Percentiles rank a stretch among this genome's conserved stretches.
Conservation (phyloP, 37 sponge, comb jelly and placozoan species). For the Aplysina aerophoba region DNA sequence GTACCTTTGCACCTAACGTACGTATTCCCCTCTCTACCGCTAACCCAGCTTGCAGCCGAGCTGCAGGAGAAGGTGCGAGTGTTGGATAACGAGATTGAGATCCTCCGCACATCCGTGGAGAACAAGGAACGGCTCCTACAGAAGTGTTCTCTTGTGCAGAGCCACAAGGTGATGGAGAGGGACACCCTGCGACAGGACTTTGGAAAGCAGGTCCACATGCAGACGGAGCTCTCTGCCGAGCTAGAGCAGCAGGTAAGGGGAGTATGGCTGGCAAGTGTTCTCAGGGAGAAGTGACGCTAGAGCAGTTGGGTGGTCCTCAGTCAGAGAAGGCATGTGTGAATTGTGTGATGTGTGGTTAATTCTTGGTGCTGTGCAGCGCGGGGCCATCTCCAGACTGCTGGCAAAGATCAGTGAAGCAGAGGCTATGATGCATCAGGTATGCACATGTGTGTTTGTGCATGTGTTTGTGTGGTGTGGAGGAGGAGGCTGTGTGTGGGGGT, state of each 20-base stretch:
- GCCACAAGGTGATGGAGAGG: constrained; percentile 69
- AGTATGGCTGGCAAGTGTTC: background rate
- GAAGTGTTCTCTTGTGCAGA: constrained; percentile 63
- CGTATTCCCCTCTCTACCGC: background rate
- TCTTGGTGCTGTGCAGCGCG: background rate
- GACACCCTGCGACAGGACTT: constrained; percentile 83
- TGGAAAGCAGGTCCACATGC: constrained; percentile 49
- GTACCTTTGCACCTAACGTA: too few species aligned
- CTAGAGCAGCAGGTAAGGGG: constrained; percentile 55
- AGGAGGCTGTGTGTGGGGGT: background rate
- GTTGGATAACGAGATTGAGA: constrained; percentile 86
- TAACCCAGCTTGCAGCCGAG: constrained; percentile 72
- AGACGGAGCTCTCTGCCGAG: constrained; percentile 50
- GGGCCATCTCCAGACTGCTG: constrained; percentile 12
- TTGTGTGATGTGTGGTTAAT: background rate
- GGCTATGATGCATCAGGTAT: constrained; percentile 22
- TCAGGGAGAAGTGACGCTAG: too few species aligned
- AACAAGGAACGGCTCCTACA: constrained; percentile 66
- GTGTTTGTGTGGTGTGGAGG: constrained; percentile 26
- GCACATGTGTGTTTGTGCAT: background rate
- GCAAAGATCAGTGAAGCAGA: constrained; percentile 30
- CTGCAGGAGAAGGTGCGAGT: constrained; percentile 90
- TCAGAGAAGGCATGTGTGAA: background rate
- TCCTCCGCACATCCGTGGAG: constrained; percentile 64
- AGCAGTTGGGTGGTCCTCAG: too few species aligned